phyloP scores from a whole-genome alignment of 2,113 vertebrate genomes.

The Triplophysa tibetana region DNA sequence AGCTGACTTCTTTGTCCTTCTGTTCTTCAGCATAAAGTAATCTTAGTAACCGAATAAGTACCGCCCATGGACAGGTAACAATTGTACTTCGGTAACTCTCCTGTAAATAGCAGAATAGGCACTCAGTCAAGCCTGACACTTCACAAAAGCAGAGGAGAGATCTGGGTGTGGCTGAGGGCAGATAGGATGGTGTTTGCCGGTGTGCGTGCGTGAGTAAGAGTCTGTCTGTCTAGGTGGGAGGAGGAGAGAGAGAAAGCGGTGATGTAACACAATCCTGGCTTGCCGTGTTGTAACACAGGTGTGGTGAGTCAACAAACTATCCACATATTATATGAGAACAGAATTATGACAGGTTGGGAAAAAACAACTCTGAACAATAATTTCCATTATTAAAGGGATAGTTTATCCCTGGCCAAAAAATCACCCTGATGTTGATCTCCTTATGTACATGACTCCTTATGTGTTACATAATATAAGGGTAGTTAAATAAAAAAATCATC shows the following conservation, averaged over 20 bases:
- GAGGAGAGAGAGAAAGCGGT: constrained; percentile 21
- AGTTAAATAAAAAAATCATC: no score
- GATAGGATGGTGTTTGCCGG: constrained; percentile 17
- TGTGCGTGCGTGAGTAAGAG: constrained; percentile 22
- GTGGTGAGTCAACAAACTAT: neutral
- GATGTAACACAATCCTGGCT: constrained; percentile 36
- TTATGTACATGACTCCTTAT: neutral
- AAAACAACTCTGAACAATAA: constrained; percentile 5
- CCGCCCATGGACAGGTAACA: constrained; percentile 36
- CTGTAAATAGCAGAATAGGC: constrained; percentile 2
- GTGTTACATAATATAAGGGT: no score
- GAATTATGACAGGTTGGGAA: constrained; percentile 1
- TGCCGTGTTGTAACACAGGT: constrained; percentile 19
- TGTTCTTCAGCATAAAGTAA: constrained; percentile 2
- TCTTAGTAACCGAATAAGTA: constrained; percentile 38
- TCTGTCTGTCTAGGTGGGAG: neutral
- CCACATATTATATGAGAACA: neutral
- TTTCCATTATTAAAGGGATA: neutral
- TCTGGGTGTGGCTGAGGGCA: constrained; percentile 17
- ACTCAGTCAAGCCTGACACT: neutral
- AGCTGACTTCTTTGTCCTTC: neutral
- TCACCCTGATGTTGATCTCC: neutral
- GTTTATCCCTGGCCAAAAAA: neutral
- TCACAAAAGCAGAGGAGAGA: constrained; percentile 30
- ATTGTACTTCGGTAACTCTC: constrained; percentile 21